Percentiles rank a stretch among this genome's conserved stretches.
phyloP scores from a whole-genome alignment of 1,140 invertebrate genomes.

The Ruditapes philippinarum region DNA sequence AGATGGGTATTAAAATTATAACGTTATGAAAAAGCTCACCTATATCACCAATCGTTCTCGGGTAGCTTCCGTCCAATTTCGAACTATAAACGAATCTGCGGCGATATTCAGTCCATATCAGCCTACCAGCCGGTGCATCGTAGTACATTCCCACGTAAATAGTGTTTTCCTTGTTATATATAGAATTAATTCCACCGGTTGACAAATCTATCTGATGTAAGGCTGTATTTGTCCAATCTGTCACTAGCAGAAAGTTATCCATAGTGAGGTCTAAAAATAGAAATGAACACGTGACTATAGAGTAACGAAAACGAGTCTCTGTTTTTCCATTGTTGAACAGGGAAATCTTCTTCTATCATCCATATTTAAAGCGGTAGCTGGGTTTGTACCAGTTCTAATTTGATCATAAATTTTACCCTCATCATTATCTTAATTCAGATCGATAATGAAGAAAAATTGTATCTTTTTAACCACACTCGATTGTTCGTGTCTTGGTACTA shows the following conservation, averaged over 20 bases:
- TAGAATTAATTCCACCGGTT: background rate
- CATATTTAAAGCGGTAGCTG: too few species aligned
- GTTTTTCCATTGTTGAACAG: too few species aligned
- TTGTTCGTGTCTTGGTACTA: too few species aligned
- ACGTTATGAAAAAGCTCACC: too few species aligned
- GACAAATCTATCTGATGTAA: background rate
- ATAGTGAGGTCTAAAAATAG: background rate
- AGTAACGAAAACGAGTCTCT: too few species aligned
- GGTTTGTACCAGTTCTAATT: too few species aligned
- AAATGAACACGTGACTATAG: background rate
- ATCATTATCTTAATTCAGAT: too few species aligned
- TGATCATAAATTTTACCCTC: too few species aligned
- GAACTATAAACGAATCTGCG: background rate
- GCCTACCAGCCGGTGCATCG: background rate
- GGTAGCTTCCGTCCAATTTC: conserved; percentile 4
- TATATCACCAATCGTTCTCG: background rate
- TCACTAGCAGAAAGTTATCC: background rate
- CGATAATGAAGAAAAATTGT: too few species aligned
- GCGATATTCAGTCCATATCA: background rate
- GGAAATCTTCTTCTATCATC: too few species aligned
- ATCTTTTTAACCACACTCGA: too few species aligned
- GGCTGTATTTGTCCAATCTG: background rate
- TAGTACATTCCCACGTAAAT: background rate
- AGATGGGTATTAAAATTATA: too few species aligned
- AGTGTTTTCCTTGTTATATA: background rate